Evolutionary conservation across 1,140 invertebrate species (phyloP).

Genomic region (Eupristina koningsbergeri): DNA sequence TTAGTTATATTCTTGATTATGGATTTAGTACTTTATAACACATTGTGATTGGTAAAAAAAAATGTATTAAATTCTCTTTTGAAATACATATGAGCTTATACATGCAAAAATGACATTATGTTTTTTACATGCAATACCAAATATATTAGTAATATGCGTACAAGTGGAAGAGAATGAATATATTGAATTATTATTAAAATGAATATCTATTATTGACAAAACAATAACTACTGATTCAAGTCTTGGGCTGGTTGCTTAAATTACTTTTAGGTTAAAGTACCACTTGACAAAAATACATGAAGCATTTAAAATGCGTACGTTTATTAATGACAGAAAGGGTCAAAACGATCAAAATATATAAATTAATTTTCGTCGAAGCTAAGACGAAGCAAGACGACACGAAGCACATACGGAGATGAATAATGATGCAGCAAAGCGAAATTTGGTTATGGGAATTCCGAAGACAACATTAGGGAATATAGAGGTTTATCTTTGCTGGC

Average conservation of each 20-base stretch:
- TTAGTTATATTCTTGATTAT: not conserved
- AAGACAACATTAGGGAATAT: not conserved
- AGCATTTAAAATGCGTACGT: constrained; percentile 9
- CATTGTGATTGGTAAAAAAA: not conserved
- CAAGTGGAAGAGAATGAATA: not conserved
- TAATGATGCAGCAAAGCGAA: not conserved
- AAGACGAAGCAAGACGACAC: not conserved
- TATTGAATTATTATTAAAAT: not conserved
- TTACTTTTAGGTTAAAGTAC: constrained; percentile 33
- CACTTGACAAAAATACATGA: not conserved
- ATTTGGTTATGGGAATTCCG: not conserved
- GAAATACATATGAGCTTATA: not conserved
- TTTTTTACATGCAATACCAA: not conserved
- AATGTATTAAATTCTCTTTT: not conserved
- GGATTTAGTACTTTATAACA: not conserved
- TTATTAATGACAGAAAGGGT: constrained; percentile 2
- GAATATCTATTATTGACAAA: not conserved
- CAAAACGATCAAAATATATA: not conserved
- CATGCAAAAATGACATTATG: not conserved
- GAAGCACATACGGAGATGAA: not conserved
- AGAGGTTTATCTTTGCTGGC: not conserved
- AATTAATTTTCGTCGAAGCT: not conserved
- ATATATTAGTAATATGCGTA: not conserved
- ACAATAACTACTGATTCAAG: not conserved
- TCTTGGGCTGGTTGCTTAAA: not conserved